Evolutionary conservation across 2,888 invertebrate genomes (phyloP).

Genomic region (Lasiommata megera): DNA sequence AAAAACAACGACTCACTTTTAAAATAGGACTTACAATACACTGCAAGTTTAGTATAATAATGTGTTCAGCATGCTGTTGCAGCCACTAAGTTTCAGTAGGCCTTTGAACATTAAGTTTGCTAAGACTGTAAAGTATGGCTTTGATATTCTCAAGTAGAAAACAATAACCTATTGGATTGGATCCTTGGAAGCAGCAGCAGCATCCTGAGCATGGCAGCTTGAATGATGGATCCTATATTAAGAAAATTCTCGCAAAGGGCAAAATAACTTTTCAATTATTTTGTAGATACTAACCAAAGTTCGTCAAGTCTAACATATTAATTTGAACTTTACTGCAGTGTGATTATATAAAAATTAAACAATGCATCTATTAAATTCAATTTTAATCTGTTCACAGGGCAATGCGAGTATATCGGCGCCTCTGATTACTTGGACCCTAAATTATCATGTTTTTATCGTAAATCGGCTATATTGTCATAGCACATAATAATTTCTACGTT

Average conservation of each 20-base stretch:
- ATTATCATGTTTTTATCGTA: slow-evolving; percentile 22
- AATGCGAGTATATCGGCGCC: slow-evolving; percentile 30
- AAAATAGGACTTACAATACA: background rate
- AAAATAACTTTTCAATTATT: background rate
- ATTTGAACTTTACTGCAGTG: background rate
- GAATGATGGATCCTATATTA: background rate
- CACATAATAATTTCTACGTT: slow-evolving; percentile 22
- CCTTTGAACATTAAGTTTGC: too few relatives aligned
- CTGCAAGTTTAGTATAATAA: background rate
- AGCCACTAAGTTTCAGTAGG: too few relatives aligned
- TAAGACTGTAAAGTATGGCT: too few relatives aligned
- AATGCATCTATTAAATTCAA: slow-evolving; percentile 63
- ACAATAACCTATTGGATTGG: too few relatives aligned
- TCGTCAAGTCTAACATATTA: background rate
- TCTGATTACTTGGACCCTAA: slow-evolving; percentile 31
- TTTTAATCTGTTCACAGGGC: slow-evolving; percentile 33
- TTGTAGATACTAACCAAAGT: background rate
- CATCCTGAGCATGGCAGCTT: background rate
- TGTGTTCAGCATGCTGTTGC: background rate
- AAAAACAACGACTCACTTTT: slow-evolving; percentile 79
- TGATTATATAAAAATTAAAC: slow-evolving; percentile 39
- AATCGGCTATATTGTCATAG: slow-evolving; percentile 23
- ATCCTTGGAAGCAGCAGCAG: background rate
- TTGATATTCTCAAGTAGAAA: too few relatives aligned
- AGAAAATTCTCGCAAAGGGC: background rate